phyloP scores from a whole-genome alignment of 92 coral and sea anemone genomes.

The Metridium senile region DNA sequence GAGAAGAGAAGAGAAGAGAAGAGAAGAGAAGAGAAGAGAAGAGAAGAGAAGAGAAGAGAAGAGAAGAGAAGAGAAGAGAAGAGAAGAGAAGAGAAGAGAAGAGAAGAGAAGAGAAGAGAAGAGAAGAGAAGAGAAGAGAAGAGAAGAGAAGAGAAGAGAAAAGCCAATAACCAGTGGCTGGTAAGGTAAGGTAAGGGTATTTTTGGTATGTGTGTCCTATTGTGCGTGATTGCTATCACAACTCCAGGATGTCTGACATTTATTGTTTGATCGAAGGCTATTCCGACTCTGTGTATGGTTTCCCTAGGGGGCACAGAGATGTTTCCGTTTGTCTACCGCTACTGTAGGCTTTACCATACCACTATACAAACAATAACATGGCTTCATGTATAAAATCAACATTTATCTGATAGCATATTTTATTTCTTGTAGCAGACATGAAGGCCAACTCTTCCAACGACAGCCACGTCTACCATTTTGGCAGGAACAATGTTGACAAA shows the following conservation, averaged over 20 bases:
- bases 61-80: background rate
- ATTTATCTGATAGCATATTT: background rate
- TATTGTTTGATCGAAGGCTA: too few relatives aligned
- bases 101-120: background rate
- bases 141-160: background rate
- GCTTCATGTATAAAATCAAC: background rate
- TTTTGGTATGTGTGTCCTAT: background rate
- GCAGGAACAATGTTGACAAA: slow-evolving; percentile 20
- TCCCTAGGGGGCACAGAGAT: background rate
- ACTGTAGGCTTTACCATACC: background rate
- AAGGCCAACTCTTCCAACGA: background rate
- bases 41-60: background rate
- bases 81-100: background rate
- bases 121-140: background rate
- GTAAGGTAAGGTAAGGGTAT: background rate
- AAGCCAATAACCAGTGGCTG: too few relatives aligned
- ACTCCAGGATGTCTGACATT: too few relatives aligned
- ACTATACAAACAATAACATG: background rate
- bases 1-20: background rate
- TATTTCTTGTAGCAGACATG: slow-evolving; percentile 2
- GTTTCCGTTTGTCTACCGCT: background rate
- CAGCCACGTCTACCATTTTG: background rate
- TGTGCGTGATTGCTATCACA: background rate
- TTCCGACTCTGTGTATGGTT: too few relatives aligned
- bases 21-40: background rate